phyloP scores from a whole-genome alignment of 2,113 vertebrate species.

The Mobula birostris region DNA sequence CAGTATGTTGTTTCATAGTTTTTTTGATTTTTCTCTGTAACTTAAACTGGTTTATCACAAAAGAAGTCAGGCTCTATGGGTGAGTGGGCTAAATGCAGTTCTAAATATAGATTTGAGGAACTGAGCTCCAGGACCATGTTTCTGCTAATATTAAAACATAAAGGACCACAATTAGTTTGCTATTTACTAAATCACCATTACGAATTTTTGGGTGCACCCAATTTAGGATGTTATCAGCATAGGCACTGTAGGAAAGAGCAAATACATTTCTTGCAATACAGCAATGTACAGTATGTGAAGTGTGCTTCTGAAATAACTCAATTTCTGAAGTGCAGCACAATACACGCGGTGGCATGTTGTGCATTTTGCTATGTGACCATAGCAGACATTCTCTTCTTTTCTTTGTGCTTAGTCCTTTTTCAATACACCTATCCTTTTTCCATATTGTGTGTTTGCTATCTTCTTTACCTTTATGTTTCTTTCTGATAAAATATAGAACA shows the following conservation, averaged over 20 bases:
- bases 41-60: constrained; percentile 6
- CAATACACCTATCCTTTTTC: not conserved
- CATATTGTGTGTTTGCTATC: not conserved
- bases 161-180: not conserved
- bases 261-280: not conserved
- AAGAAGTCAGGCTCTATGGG: not conserved
- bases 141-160: not conserved
- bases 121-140: not conserved
- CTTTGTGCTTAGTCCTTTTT: not conserved
- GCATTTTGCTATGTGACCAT: too few relatives aligned
- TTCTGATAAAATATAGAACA: too few relatives aligned
- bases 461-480: not conserved
- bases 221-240: not conserved
- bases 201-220: not conserved
- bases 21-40: not conserved
- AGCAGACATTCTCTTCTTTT: not conserved
- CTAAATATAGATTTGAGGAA: not conserved
- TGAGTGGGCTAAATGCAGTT: not conserved
- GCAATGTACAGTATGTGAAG: too few relatives aligned
- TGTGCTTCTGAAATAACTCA: too few relatives aligned
- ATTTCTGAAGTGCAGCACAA: too few relatives aligned
- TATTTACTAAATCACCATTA: not conserved
- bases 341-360: too few relatives aligned
- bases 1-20: not conserved
- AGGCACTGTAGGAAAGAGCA: not conserved